These are phyloP conservation scores for Campoplex nolae DNA, from an alignment of 2,888 invertebrate species.

Conservation along the genomic window DNA sequence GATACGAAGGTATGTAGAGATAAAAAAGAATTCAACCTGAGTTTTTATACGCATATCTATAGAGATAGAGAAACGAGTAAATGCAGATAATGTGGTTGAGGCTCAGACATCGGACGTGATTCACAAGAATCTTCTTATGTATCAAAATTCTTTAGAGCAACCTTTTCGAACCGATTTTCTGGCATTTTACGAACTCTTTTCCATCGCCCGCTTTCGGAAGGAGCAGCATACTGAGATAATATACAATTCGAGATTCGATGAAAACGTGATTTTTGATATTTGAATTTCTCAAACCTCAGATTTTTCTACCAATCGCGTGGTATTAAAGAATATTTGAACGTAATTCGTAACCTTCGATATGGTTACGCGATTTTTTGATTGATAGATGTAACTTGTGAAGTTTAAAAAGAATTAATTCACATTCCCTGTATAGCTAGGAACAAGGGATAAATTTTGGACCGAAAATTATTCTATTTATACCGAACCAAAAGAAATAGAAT, in stretches of 20 bases:
- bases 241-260: neutral
- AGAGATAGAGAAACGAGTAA: neutral
- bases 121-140: no score
- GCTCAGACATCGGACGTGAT: no score
- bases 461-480: neutral
- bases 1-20: neutral
- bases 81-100: neutral
- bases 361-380: no score
- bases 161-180: neutral
- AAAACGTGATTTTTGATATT: neutral
- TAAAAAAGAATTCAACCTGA: neutral
- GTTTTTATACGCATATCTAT: neutral
- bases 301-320: neutral
- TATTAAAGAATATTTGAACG: neutral
- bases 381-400: no score
- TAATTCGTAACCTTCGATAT: neutral
- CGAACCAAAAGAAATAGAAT: neutral
- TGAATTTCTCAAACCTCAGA: neutral
- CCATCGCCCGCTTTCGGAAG: neutral
- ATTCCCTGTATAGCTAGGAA: neutral
- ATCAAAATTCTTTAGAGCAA: neutral
- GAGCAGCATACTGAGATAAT: neutral
- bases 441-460: neutral
- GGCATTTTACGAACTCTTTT: neutral
- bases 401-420: no score